Conservation (phyloP, 1,140 invertebrate genomes). For the Rhyzopertha dominica region DNA sequence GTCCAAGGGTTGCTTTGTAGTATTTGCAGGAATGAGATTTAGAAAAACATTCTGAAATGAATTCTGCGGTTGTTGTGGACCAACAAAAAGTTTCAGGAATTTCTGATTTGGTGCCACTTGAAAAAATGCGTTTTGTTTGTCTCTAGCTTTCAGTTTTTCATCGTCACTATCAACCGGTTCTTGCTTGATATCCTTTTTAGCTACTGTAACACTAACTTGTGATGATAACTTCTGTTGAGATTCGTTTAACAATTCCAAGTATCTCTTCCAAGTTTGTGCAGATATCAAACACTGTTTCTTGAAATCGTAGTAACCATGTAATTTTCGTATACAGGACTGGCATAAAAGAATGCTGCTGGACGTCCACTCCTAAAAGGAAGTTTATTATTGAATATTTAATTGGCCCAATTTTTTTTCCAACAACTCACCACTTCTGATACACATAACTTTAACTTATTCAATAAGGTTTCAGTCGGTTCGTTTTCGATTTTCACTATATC, state of each 20-base stretch:
- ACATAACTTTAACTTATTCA: slow-evolving; percentile 38
- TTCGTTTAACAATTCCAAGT: slow-evolving; percentile 33
- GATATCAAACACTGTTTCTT: slow-evolving; percentile 39
- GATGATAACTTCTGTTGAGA: slow-evolving; percentile 26
- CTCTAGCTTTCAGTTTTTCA: too few relatives aligned
- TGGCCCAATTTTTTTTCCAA: too few relatives aligned
- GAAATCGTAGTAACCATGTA: slow-evolving; percentile 37
- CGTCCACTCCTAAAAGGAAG: slow-evolving; percentile 36
- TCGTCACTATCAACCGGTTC: too few relatives aligned
- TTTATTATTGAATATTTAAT: too few relatives aligned
- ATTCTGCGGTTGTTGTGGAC: slow-evolving; percentile 29
- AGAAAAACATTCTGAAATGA: slow-evolving; percentile 39
- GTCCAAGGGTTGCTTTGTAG: background rate
- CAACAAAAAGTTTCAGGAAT: slow-evolving; percentile 35
- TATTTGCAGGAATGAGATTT: slow-evolving; percentile 35
- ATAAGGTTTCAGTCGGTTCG: slow-evolving; percentile 33
- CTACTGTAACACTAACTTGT: too few relatives aligned
- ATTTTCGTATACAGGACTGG: slow-evolving; percentile 36
- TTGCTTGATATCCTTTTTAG: too few relatives aligned
- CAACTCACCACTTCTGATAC: slow-evolving; percentile 42
- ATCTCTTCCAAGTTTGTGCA: slow-evolving; percentile 32
- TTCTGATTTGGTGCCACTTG: slow-evolving; percentile 35
- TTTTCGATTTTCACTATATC: slow-evolving; percentile 37
- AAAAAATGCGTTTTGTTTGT: too few relatives aligned
- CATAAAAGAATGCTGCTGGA: slow-evolving; percentile 38